These are phyloP conservation scores for Toxotes jaculatrix DNA, from an alignment of 2,113 vertebrate species.

Conservation along the genomic window DNA sequence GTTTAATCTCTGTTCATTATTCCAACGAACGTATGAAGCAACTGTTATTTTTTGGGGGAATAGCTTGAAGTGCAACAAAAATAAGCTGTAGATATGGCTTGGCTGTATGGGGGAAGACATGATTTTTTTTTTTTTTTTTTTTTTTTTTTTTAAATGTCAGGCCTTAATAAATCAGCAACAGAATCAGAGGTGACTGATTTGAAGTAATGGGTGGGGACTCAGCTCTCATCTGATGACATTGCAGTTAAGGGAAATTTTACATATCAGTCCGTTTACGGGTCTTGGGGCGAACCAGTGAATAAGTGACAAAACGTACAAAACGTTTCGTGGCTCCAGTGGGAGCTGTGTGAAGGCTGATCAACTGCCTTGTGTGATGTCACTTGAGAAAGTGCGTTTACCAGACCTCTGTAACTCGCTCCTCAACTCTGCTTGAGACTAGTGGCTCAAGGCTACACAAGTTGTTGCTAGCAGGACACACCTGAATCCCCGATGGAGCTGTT, in stretches of 20 bases:
- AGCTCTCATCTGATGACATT: too few species aligned
- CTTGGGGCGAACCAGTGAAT: neutral
- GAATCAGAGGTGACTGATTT: neutral
- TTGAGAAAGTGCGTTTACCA: neutral
- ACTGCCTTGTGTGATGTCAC: neutral
- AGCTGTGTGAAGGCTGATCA: neutral
- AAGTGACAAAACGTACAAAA: neutral
- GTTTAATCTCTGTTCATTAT: conserved; percentile 24
- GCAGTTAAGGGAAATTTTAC: neutral
- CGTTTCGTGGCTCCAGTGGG: neutral
- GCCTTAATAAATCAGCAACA: neutral
- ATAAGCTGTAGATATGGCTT: neutral
- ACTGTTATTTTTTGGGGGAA: neutral
- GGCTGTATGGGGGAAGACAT: neutral
- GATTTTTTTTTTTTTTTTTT: neutral
- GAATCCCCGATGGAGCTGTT: neutral
- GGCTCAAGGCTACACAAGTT: neutral
- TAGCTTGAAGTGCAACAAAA: neutral
- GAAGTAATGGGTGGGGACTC: neutral
- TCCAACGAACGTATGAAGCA: conserved; percentile 8
- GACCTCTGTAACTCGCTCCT: neutral
- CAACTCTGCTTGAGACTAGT: neutral
- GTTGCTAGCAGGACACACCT: neutral
- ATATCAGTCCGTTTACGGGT: too few species aligned
- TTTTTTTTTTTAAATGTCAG: neutral